Base-by-base conservation (phyloP, 2,888 invertebrate species). In the Entomobrya multifasciata region DNA sequence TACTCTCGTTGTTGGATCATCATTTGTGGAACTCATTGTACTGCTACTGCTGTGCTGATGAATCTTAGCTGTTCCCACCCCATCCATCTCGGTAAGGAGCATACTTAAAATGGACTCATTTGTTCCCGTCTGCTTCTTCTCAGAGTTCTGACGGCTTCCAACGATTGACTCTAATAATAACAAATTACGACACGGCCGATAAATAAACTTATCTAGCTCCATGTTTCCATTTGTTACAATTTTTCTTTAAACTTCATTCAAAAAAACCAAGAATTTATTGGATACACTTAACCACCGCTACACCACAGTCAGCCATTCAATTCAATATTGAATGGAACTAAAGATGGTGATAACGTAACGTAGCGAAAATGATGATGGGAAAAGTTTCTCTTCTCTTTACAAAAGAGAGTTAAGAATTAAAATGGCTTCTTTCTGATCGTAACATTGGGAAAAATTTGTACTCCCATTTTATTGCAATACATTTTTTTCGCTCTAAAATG, bases 81-180 rank as follows among this genome's bases (percentile, higher is more conserved):
- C 95, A 92, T 95, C 95, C 94, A 95, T 95, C 92, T 95, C 95
- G 62, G 94, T 94, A 8, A 95, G 93, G 41, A 95, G 92, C 0
- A 95, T 93, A 2, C 95, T 94, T 25, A 95, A 92, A 55, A 95
- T 94, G 76, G 94, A 93, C 81, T 94, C 93, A 77, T 87, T 92
- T 92, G 89, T 87, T 62, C 89, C 88, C 60, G 89, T 91, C 4
- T 91, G 90, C 4, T 89, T 89, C 49, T 85, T 85, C 27, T 76
- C 70, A 55, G 84, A 86, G 36, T 74, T 85, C 22, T 92, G 84
- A 41, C 93, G 90, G 67, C 92, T 92, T 8, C 93, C 93, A 22
- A 93, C 92, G 55, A 93, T 91, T 11, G 93, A 92, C 87, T 93
- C 93, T 91, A 52, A 67, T 86, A 55, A 79, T 8, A 84, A 65